Conservation (phyloP, 2,113 vertebrate species). For the Zapornia atra region DNA sequence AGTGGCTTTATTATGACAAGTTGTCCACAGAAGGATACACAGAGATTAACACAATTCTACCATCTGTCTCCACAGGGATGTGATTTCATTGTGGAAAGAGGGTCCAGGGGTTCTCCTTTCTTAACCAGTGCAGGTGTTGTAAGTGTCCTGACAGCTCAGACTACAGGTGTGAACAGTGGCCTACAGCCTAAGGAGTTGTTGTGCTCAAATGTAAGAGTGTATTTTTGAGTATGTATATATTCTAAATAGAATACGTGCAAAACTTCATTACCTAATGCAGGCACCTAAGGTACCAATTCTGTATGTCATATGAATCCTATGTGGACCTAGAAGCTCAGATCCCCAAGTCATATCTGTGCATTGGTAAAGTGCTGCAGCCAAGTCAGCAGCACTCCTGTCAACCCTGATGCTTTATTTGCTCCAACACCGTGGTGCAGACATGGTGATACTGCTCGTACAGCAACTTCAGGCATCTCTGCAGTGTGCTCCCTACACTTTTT, state of each 20-base stretch:
- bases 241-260: background rate
- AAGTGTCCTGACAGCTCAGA: background rate
- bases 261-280: background rate
- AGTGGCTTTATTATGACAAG: background rate
- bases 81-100: background rate
- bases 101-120: background rate
- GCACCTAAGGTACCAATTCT: background rate
- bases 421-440: background rate
- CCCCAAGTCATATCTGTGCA: background rate
- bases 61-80: background rate
- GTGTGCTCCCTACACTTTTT: too few relatives aligned
- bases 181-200: background rate
- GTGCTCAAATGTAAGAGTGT: background rate
- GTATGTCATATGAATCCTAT: rapidly evolving
- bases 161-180: background rate
- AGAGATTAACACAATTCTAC: background rate
- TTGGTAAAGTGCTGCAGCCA: background rate
- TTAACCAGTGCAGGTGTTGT: background rate
- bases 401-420: background rate
- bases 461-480: background rate
- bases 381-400: rapidly evolving
- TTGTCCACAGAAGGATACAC: background rate
- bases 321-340: background rate
- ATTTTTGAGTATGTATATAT: background rate
- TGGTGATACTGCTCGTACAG: background rate